Conservation (phyloP, 2,888 invertebrate genomes). For the Xylota segnis region DNA sequence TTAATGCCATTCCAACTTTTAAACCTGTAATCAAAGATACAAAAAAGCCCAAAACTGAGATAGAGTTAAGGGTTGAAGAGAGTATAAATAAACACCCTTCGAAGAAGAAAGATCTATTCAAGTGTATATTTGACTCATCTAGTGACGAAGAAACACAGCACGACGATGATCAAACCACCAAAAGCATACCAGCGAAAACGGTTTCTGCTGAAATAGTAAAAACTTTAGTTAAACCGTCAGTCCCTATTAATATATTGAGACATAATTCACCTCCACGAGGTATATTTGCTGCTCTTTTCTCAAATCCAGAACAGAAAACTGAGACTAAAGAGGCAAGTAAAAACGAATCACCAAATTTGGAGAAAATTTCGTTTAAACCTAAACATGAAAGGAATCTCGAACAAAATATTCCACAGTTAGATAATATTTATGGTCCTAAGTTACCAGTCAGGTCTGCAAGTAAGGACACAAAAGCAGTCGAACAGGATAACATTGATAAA, state of each 20-base stretch:
- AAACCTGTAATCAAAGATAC: not conserved
- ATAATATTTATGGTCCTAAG: constrained; percentile 80
- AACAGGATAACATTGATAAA: constrained; percentile 77
- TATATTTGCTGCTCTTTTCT: constrained; percentile 86
- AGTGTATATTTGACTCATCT: constrained; percentile 94
- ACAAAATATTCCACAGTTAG: constrained; percentile 32
- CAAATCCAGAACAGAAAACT: constrained; percentile 51
- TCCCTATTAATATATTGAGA: constrained; percentile 86
- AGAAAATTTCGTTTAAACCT: constrained; percentile 79
- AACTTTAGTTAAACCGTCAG: constrained; percentile 81
- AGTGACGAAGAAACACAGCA: constrained; percentile 89
- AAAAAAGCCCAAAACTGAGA: constrained; percentile 78
- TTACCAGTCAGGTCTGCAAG: constrained; percentile 74
- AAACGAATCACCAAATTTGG: not conserved
- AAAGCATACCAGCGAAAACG: constrained; percentile 63
- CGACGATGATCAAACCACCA: constrained; percentile 80
- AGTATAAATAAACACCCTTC: constrained; percentile 84
- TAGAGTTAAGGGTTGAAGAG: constrained; percentile 82
- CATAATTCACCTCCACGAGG: constrained; percentile 90
- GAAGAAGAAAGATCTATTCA: constrained; percentile 92
- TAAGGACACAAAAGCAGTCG: constrained; percentile 61
- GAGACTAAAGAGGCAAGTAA: not conserved
- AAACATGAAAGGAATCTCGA: constrained; percentile 76
- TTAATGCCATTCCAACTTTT: not conserved
- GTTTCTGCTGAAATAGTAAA: constrained; percentile 79